Base-by-base conservation (phyloP, 2,113 vertebrate genomes). In the Bujurquina vittata region DNA sequence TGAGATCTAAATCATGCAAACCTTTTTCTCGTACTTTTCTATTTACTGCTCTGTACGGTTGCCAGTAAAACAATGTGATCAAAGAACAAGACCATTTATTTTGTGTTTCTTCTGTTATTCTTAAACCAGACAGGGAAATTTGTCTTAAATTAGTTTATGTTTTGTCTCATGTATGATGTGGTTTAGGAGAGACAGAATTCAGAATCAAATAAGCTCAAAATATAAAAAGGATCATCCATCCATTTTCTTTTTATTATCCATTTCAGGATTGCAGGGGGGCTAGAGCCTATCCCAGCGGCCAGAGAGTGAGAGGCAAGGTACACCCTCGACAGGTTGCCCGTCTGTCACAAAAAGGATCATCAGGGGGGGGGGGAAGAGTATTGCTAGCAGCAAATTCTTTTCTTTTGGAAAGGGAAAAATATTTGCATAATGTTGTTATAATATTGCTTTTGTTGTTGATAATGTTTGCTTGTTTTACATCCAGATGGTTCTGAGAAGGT, bases 361-460 rank as follows among this genome's bases (percentile, higher is more conserved):
- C 49, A 12, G 6, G 17, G 15, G 46, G 14, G n/a, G n/a, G n/a
- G n/a, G n/a, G n/a, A n/a, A n/a, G n/a, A n/a, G 15, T 52, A 18
- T 5, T 52, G 65, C 29, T 26, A 0, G 46, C 26, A 72, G 10
- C 65, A 20, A 0, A 29, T 31, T 2, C 12, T 10, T 31, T 29
- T 72, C 26, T 52, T 72, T 26, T 72, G 31, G 26, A 72, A 72
- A n/a, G 17, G 10, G 29, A 72, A 72, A 31, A 1, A n/a, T 52
- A 52, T 52, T 54, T 72, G 23, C 10, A 72, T 72, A 46, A 14
- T 54, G 46, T 49, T 49, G 14, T 15, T 49, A 49, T 49, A 49
- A 17, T 17, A 2, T 72, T 31, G 26, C 6, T 52, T 18, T 72
- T 72, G 43, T 52, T 54, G 67, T 10, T 72, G 26, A 72, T 72